Base-by-base conservation (phyloP, 2,113 vertebrate genomes). In the Caloenas nicobarica region DNA sequence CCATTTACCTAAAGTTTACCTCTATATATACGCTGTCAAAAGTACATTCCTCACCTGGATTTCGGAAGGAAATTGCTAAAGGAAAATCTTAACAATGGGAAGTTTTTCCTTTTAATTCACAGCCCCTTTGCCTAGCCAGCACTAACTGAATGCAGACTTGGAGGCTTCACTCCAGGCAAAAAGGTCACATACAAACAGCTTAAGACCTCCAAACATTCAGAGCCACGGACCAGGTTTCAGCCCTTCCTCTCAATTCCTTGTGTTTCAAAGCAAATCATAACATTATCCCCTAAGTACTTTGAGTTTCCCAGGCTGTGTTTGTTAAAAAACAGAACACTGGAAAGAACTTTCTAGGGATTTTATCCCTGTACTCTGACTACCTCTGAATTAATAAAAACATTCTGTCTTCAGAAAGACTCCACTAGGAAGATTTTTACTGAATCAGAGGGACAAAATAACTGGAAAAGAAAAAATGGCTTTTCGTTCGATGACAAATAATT, bases 341-440 rank as follows among this genome's bases (percentile, higher is more conserved):
- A 73, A 46, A 73, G 48, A 91, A 81, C 73, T 96, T 95, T 89
- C 86, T 53, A 91, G 57, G 81, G 81, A 91, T 95, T 93, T 72
- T 56, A 31, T 72, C 9, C 2, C 40, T 50, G 56, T 70, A 81
- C 38, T 93, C 54, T 40, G 51, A 68, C 69, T 89, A 71, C 23
- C 26, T 84, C 38, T 18, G 31, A 51, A 65, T 76, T 62, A 92
- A 71, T 54, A 42, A 85, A 93, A 84, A 56, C 42, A 48, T n/a
- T 44, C 33, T 38, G 18, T 53, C 54, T 57, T 84, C n/a, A 73
- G 33, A 71, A 86, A 38, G 26, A 38, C 40, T 54, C 22, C 28
- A 46, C 29, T 36, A 12, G n/a, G 26, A 70, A 46, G 51, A 56
- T 26, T 66, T 83, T 69, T 16, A 68, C 33, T 28, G 12, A 86